Percentiles rank a stretch among this genome's conserved stretches.
Evolutionary conservation across 2,797 vertebrate species (phyloP).

Genomic region (Chloroceryle amazona): DNA sequence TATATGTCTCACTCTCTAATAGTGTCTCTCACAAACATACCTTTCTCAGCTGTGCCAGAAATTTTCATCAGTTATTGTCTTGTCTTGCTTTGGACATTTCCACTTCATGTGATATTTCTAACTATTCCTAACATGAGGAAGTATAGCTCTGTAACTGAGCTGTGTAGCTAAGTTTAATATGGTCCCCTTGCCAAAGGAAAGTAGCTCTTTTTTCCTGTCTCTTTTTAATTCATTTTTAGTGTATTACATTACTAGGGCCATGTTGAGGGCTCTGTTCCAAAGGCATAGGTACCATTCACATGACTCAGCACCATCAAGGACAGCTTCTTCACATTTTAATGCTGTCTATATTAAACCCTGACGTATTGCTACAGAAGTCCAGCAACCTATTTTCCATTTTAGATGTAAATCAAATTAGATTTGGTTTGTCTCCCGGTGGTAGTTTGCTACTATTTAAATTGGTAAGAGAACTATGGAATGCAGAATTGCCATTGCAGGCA

Average conservation of each 20-base stretch:
- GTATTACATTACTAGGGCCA: background rate
- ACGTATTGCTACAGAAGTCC: background rate
- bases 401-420: background rate
- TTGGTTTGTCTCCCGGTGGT: background rate
- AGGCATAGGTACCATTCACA: background rate
- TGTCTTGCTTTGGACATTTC: background rate
- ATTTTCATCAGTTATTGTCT: background rate
- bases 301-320: background rate
- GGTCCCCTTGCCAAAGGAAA: background rate
- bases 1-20: background rate
- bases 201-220: background rate
- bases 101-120: background rate
- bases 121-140: background rate
- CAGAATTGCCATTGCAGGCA: background rate
- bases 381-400: background rate
- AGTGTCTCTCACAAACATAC: background rate
- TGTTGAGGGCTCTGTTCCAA: background rate
- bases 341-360: background rate
- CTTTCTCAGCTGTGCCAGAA: background rate
- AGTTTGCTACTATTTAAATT: background rate
- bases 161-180: background rate
- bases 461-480: background rate
- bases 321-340: background rate
- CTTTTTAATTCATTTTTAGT: background rate
- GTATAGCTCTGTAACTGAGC: background rate